Base-by-base conservation (phyloP, 2,113 vertebrate genomes). In the Poeciliopsis prolifica region DNA sequence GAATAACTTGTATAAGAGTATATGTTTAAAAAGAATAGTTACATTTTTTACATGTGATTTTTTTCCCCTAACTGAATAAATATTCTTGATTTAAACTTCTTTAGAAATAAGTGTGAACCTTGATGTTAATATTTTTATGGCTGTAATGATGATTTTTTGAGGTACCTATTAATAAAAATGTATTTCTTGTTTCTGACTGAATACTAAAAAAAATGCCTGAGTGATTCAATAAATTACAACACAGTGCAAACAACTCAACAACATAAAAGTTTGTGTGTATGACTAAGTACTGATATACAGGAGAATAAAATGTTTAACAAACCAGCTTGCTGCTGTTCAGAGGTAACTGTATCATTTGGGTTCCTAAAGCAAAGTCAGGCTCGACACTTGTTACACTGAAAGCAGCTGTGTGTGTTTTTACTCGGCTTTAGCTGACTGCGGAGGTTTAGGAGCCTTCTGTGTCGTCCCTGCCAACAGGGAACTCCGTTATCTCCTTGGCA, bases 391-490 rank as follows among this genome's bases (percentile, higher is more conserved):
- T 30, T 48, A 1, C 37, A 60, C 60, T 35, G 22, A 10, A 72
- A 51, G 61, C 35, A 67, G 28, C 19, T 26, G 5, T 12, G 35
- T 19, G 48, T 5, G 65, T 69, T 80, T 69, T 78, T 51, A 24
- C 68, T 35, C 58, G 72, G 22, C 35, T 29, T 0, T 4, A 24
- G 26, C 4, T 1, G 15, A 42, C 29, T 24, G 60, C 19, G 44
- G 4, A 14, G 24, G 8, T 40, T 48, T 54, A 72, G 67, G 83
- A 66, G 67, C 73, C 72, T 1, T 83, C 82, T 7, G 77, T 54
- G 74, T 98, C 97, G 35, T 99, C 97, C 65, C 97, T 92, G 72
- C 94, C 94, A 0, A 96, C 93, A 19, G 94, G 89, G 79, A 97
- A 94, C 77, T 93, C 82, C 1, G 95, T 95, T 72, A 99, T 91